A percentile compares a stretch with the other conserved stretches of the same genome.
phyloP scores from a whole-genome alignment of 2,888 invertebrate species.

The Mechanitis messenoides region DNA sequence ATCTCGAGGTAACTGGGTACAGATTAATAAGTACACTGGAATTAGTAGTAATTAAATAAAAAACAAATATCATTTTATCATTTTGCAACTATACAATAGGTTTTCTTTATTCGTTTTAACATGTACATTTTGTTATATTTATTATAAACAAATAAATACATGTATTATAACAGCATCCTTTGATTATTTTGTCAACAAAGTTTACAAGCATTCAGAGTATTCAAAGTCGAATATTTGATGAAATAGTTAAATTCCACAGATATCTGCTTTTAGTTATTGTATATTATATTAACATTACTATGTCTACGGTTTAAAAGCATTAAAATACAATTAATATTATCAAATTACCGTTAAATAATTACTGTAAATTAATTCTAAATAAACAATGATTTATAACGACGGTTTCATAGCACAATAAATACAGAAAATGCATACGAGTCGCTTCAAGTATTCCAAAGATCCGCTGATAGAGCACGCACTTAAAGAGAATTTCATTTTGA shows the following conservation, averaged over 20 bases:
- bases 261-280: constrained; percentile 29
- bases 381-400: constrained; percentile 9
- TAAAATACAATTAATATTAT: background rate
- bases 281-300: constrained; percentile 1
- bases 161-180: constrained; percentile 27
- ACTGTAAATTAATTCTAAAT: background rate
- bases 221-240: constrained; percentile 30
- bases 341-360: background rate
- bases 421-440: constrained; percentile 43
- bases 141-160: constrained; percentile 22
- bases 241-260: constrained; percentile 32
- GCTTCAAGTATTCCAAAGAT: constrained; percentile 46
- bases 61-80: too few species aligned
- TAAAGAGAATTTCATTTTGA: constrained; percentile 61
- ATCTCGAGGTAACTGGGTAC: too few species aligned
- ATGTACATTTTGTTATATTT: background rate
- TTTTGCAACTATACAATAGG: too few species aligned
- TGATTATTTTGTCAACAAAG: constrained; percentile 30
- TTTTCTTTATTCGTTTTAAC: too few species aligned
- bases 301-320: background rate
- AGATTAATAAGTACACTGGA: too few species aligned
- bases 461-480: constrained; percentile 62
- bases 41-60: too few species aligned
- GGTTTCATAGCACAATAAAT: constrained; percentile 29
- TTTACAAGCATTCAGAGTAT: constrained; percentile 30